Conservation (phyloP, 2,888 invertebrate species). For the Bellardia pandia region DNA sequence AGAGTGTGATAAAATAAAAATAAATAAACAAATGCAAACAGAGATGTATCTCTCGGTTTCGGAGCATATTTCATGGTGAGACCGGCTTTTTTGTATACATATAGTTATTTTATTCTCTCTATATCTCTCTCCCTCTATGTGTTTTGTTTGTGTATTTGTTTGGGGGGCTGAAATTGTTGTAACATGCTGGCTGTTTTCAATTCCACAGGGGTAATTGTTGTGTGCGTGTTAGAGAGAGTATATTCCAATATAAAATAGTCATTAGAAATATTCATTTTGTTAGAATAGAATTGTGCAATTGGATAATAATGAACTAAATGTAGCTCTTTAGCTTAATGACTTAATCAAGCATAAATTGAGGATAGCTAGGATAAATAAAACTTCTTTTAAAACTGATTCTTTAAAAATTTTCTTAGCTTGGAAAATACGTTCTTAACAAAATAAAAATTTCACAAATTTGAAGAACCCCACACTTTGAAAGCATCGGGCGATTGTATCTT, state of each 20-base stretch:
- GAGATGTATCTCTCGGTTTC: slow-evolving; percentile 39
- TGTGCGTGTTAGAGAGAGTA: slow-evolving; percentile 16
- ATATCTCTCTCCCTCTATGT: not conserved
- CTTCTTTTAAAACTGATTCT: no score
- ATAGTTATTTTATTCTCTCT: slow-evolving; percentile 36
- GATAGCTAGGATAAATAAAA: no score
- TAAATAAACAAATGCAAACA: slow-evolving; percentile 52
- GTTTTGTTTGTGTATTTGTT: not conserved
- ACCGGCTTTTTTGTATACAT: slow-evolving; percentile 74
- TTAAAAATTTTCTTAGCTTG: no score
- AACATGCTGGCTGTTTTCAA: slow-evolving; percentile 22
- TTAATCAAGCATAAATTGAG: not conserved
- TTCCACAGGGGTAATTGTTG: slow-evolving; percentile 56
- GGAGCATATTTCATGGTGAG: slow-evolving; percentile 65
- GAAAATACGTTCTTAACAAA: no score
- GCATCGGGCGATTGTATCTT: no score
- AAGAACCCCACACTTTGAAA: no score
- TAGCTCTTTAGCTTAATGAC: not conserved
- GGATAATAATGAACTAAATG: not conserved
- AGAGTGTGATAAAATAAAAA: slow-evolving; percentile 46
- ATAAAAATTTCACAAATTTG: no score
- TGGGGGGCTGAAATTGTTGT: slow-evolving; percentile 32
- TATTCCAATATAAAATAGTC: slow-evolving; percentile 13
- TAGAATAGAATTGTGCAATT: not conserved
- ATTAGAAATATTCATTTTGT: slow-evolving; percentile 1